Percentiles rank a stretch among this genome's conserved stretches.
These are phyloP conservation scores for Rhynchopsitta pachyrhyncha DNA, from an alignment of 2,113 vertebrate species.

Conservation along the genomic window DNA sequence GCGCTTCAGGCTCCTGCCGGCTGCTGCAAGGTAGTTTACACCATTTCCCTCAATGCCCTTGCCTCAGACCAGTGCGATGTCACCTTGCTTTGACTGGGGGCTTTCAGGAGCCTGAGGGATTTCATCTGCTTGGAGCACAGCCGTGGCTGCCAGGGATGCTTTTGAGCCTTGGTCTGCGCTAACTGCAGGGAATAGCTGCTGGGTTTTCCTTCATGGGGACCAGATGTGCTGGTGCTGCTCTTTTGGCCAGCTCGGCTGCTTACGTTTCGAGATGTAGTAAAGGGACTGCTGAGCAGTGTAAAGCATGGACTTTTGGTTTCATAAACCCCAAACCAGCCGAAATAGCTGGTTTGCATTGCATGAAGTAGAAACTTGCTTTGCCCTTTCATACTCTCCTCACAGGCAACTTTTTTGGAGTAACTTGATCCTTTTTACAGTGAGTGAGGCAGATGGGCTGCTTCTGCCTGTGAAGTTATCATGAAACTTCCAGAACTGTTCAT, in stretches of 20 bases:
- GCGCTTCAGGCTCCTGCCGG: background rate
- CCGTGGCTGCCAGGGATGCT: fast-evolving
- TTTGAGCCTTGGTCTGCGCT: fast-evolving
- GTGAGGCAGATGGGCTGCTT: background rate
- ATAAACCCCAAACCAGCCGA: background rate
- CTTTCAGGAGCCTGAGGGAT: background rate
- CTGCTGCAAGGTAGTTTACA: background rate
- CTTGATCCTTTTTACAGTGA: background rate
- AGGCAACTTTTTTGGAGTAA: background rate
- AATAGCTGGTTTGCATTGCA: background rate
- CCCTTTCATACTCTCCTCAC: background rate
- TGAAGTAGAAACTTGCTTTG: background rate
- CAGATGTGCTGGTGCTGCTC: constrained; percentile 19
- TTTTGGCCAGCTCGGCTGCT: background rate
- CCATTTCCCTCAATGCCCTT: background rate
- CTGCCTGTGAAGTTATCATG: background rate
- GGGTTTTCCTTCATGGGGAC: background rate
- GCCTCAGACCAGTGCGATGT: fast-evolving
- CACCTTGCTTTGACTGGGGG: fast-evolving
- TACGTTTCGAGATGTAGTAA: background rate
- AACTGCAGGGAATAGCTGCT: background rate
- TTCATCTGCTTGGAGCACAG: background rate
- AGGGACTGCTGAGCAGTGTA: background rate
- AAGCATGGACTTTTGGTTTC: background rate
- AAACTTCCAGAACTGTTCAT: background rate